Evolutionary conservation across 2,113 vertebrate species (phyloP).

Genomic region (Brienomyrus brachyistius): DNA sequence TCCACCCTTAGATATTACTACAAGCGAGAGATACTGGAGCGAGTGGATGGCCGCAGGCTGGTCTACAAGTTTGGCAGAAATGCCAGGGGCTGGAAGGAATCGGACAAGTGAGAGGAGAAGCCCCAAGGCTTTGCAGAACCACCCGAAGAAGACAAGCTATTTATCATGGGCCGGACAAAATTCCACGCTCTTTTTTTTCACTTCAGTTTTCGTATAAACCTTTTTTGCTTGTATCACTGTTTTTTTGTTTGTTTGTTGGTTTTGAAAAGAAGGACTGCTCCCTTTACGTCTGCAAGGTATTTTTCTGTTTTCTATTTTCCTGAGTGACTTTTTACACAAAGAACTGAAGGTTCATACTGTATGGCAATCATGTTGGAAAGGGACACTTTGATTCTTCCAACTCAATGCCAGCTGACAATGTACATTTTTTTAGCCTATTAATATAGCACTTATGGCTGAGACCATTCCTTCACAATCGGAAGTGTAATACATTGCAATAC

Average conservation of each 20-base stretch:
- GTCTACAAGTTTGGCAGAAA: constrained; percentile 98
- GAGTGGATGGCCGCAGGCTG: constrained; percentile 89
- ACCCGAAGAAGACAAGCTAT: constrained; percentile 23
- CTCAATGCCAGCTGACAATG: not conserved
- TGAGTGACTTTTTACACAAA: constrained; percentile 30
- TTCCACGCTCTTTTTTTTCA: constrained; percentile 9
- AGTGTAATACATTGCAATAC: not conserved
- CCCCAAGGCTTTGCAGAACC: not conserved
- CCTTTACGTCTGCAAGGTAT: constrained; percentile 7
- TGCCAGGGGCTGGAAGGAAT: constrained; percentile 88
- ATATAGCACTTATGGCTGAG: not conserved
- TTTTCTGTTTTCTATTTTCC: not conserved
- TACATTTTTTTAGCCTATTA: not conserved
- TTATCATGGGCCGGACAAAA: constrained; percentile 31
- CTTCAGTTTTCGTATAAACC: constrained; percentile 25
- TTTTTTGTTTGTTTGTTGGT: not conserved
- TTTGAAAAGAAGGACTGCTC: constrained; percentile 4
- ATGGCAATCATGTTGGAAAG: not conserved
- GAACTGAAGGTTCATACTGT: not conserved
- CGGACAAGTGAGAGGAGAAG: constrained; percentile 69
- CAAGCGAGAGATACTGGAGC: constrained; percentile 92
- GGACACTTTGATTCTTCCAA: not conserved
- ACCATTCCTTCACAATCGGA: not conserved
- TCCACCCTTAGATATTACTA: constrained; percentile 85
- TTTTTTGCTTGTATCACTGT: constrained; percentile 29